Conservation (phyloP, 2,888 invertebrate genomes). For the Nasonovia ribisnigri region DNA sequence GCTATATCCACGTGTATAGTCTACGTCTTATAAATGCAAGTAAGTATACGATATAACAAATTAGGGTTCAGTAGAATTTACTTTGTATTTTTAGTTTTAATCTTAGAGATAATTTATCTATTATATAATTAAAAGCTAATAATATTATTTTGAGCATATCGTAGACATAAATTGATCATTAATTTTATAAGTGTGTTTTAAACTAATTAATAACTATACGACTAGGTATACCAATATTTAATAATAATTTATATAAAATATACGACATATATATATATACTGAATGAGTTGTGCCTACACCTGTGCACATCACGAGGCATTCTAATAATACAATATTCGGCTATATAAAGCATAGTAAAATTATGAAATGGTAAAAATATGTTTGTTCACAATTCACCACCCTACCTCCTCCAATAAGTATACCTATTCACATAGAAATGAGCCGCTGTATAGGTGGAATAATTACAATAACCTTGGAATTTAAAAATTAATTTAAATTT, state of each 20-base stretch:
- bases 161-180: neutral
- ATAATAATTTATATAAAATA: too few species aligned
- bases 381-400: neutral
- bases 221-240: too few species aligned
- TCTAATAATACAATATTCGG: neutral
- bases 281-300: neutral
- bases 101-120: neutral
- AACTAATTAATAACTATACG: too few species aligned
- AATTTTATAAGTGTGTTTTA: neutral
- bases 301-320: neutral
- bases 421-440: neutral
- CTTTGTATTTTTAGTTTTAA: neutral
- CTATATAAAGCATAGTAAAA: neutral
- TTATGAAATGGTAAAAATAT: neutral
- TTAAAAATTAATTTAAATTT: neutral
- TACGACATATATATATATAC: too few species aligned
- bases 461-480: neutral
- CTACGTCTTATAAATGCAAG: too few species aligned
- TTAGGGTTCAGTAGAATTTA: neutral
- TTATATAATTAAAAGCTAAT: neutral
- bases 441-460: neutral
- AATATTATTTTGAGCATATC: neutral
- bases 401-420: neutral
- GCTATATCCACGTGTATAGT: too few species aligned
- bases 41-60: neutral